These are phyloP conservation scores for Vultur gryphus DNA, from an alignment of 2,797 vertebrate genomes.

Conservation along the genomic window DNA sequence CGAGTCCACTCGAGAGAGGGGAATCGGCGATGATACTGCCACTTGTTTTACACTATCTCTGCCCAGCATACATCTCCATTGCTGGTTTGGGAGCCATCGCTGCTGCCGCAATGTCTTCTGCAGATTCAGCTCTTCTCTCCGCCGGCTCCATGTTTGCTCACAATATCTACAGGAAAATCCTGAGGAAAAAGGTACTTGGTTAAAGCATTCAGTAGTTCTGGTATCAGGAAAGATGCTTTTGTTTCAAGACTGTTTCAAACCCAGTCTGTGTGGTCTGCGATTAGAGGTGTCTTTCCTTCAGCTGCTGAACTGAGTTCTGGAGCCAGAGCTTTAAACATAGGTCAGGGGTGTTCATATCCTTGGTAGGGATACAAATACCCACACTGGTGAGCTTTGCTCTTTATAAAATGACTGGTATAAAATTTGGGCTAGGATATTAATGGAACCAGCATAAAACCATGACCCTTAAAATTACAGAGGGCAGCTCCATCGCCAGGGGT, in stretches of 20 bases:
- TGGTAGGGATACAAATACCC: neutral
- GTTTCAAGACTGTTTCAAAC: neutral
- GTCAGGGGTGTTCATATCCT: neutral
- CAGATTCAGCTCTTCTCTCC: slow-evolving; percentile 70
- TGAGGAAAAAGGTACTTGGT: slow-evolving; percentile 55
- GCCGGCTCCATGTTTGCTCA: slow-evolving; percentile 60
- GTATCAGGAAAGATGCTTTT: neutral
- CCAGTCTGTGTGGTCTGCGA: rapidly evolving
- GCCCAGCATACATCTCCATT: slow-evolving; percentile 54
- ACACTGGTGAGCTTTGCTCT: neutral
- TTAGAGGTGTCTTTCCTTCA: neutral
- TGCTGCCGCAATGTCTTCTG: slow-evolving; percentile 70
- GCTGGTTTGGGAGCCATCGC: slow-evolving; percentile 61
- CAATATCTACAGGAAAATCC: slow-evolving; percentile 69
- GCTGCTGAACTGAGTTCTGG: neutral
- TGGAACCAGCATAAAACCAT: neutral
- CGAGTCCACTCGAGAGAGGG: slow-evolving; percentile 33
- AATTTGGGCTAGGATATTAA: neutral
- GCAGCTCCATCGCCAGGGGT: neutral
- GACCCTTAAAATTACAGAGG: neutral
- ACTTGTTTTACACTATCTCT: slow-evolving; percentile 62
- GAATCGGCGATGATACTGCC: slow-evolving; percentile 56
- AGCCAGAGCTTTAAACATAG: neutral
- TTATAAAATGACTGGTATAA: neutral
- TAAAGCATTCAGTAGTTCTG: neutral